A percentile compares a stretch with the other conserved stretches of the same genome.
Evolutionary conservation across 2,113 vertebrate genomes (phyloP).

Genomic region (Phasianus colchicus): DNA sequence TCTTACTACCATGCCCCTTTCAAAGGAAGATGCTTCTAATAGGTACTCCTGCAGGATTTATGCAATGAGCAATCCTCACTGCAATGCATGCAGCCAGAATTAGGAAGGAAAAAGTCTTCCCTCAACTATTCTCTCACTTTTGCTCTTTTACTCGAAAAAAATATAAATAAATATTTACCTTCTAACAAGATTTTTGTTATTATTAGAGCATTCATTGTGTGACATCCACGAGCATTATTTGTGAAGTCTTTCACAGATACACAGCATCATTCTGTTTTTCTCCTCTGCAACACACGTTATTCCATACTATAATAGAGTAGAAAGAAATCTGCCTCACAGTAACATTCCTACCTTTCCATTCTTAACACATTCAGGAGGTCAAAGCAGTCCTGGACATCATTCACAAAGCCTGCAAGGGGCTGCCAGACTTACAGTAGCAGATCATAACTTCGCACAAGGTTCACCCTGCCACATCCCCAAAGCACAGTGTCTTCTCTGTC

Average conservation of each 20-base stretch:
- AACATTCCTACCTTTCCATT: neutral
- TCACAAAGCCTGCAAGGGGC: neutral
- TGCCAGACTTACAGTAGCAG: neutral
- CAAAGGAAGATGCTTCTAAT: neutral
- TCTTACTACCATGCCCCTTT: neutral
- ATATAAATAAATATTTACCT: conserved; percentile 20
- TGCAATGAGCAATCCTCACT: conserved; percentile 10
- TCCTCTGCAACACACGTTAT: neutral
- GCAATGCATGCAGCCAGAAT: neutral
- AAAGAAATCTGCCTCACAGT: neutral
- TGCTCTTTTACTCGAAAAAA: neutral
- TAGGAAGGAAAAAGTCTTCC: neutral
- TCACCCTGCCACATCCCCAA: neutral
- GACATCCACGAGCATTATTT: conserved; percentile 32
- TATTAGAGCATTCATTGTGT: neutral
- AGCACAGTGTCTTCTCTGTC: neutral
- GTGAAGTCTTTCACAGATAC: neutral
- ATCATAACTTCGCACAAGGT: neutral
- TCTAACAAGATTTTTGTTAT: conserved; percentile 18
- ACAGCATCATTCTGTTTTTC: neutral
- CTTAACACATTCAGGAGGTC: neutral
- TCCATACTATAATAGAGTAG: neutral
- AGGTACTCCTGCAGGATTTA: conserved; percentile 15
- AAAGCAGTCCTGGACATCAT: neutral
- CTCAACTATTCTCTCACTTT: neutral